Percentiles rank a stretch among this genome's conserved stretches.
These are phyloP conservation scores for Salarias fasciatus DNA, from an alignment of 2,797 vertebrate species.

Conservation along the genomic window DNA sequence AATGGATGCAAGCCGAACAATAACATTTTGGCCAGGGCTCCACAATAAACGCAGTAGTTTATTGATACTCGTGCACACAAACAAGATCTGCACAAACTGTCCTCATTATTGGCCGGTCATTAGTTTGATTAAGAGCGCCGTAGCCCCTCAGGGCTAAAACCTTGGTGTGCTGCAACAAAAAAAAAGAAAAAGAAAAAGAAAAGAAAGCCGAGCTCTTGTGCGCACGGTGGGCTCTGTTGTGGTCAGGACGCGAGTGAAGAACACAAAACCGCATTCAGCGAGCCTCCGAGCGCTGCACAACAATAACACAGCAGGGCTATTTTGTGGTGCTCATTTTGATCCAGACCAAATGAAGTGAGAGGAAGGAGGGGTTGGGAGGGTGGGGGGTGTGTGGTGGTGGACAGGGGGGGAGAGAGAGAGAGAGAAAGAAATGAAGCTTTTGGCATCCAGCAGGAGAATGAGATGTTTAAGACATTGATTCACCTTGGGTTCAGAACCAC, in stretches of 20 bases:
- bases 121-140: constrained; percentile 69
- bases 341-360: constrained; percentile 60
- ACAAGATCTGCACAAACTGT: constrained; percentile 44
- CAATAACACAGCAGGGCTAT: constrained; percentile 64
- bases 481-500: constrained; percentile 77
- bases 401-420: constrained; percentile 1
- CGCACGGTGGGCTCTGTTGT: constrained; percentile 32
- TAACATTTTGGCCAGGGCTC: constrained; percentile 47
- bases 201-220: constrained; percentile 11
- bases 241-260: constrained; percentile 29
- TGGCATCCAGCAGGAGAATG: constrained; percentile 66
- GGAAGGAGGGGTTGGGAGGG: background rate
- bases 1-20: constrained; percentile 41
- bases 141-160: constrained; percentile 40
- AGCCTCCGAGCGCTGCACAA: constrained; percentile 58
- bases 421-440: constrained; percentile 34
- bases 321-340: constrained; percentile 67
- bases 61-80: constrained; percentile 57
- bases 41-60: constrained; percentile 46
- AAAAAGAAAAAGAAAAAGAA: background rate
- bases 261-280: constrained; percentile 29
- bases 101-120: constrained; percentile 56
- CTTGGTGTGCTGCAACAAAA: constrained; percentile 31
- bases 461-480: constrained; percentile 80
- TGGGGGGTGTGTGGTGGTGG: no score